Evolutionary conservation across 2,888 invertebrate species (phyloP).

Genomic region (Tachystola acroxantha): DNA sequence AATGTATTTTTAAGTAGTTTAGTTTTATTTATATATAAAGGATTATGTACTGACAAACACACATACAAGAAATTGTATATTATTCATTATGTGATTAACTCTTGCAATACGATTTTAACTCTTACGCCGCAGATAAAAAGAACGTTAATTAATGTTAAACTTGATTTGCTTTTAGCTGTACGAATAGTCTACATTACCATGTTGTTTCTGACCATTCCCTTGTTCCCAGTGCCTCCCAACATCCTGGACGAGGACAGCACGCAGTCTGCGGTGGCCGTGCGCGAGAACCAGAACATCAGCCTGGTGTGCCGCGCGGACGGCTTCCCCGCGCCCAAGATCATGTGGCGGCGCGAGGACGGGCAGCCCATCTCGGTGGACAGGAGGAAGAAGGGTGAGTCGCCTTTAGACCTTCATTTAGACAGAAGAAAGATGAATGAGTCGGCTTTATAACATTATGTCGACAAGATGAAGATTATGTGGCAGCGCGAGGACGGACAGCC

Average conservation of each 20-base stretch:
- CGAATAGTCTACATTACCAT: too few relatives aligned
- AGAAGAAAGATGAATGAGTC: too few relatives aligned
- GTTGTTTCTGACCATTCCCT: background rate
- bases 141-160: too few relatives aligned
- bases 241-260: constrained; percentile 95
- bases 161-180: too few relatives aligned
- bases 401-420: background rate
- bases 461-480: constrained; percentile 98
- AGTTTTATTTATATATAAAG: too few relatives aligned
- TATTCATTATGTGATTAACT: too few relatives aligned
- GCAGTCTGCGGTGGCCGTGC: constrained; percentile 93
- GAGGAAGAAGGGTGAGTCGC: constrained; percentile 87
- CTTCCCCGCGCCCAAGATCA: constrained; percentile 93
- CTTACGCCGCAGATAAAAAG: too few relatives aligned
- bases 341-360: constrained; percentile 95
- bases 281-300: constrained; percentile 96
- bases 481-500: constrained; percentile 92
- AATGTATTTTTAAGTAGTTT: too few relatives aligned
- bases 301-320: constrained; percentile 94
- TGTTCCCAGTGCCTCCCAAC: constrained; percentile 91
- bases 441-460: too few relatives aligned
- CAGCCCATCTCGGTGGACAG: constrained; percentile 91
- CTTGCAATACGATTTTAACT: too few relatives aligned
- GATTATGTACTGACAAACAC: too few relatives aligned
- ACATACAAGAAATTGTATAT: too few relatives aligned